Evolutionary conservation across 2,797 vertebrate species (phyloP), one percentile per base, ranked within the genome.

Genomic region (Monodelphis domestica): DNA sequence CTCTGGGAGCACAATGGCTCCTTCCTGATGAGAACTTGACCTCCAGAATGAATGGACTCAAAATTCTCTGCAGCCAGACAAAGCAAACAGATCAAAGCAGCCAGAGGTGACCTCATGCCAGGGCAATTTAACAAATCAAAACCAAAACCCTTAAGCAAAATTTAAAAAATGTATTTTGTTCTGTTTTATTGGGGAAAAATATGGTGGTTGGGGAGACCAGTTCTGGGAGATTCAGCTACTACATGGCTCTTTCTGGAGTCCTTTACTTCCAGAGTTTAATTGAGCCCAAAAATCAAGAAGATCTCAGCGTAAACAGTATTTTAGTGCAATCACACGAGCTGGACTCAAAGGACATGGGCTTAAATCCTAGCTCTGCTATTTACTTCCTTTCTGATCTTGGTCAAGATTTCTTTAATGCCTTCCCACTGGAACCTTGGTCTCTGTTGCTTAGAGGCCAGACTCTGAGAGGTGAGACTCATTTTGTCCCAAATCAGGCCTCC

Each of bases 101-200:
- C 57, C 26, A 89, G 54, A 87, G 78, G 91, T 55, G 52, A 24
- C 24, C 90, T 90, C 92, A 26, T 57, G 54, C 50, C 57, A 87
- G 90, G 51, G 45, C 84, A 45, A 53, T 88, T 94, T 90, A 90
- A 89, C 45, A 84, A 56, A 91, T 92, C 90, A 91, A 96, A 89
- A 55, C 7, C 52, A 90, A 90, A 14, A n/a, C 88, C 33, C 21
- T 90, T 52, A 51, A 88, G 88, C 51, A 38, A 84, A 84, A 93
- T 94, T 78, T 53, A 87, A 89, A 95, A 93, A 45, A 29, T 87
- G 10, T 59, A 29, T 91, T 45, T 93, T 92, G 4, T 91, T 29
- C 1, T 30, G 70, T 78, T 78, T 78, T 45, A 17, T 84, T 84
- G 38, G 38, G 38, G 38, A 30, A 11, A 70, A 45, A 78, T 24